A percentile compares a stretch with the other conserved stretches of the same genome.
Conservation (phyloP, 2,113 vertebrate genomes). For the Pholis gunnellus region DNA sequence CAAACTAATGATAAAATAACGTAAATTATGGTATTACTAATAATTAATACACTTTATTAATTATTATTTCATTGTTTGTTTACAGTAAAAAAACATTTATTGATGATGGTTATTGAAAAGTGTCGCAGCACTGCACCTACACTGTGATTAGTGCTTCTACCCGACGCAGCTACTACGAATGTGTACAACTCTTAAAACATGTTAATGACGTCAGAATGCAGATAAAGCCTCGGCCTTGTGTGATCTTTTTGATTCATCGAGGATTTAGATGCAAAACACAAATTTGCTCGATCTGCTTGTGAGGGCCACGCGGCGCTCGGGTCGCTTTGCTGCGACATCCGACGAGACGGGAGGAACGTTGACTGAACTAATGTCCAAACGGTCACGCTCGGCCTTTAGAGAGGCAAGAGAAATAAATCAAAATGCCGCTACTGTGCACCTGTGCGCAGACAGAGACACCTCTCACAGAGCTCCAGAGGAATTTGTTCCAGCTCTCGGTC, state of each 20-base stretch:
- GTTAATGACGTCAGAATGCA: too few relatives aligned
- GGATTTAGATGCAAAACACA: background rate
- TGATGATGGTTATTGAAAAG: background rate
- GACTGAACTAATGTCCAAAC: background rate
- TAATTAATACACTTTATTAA: background rate
- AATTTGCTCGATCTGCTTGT: background rate
- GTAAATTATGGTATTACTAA: background rate
- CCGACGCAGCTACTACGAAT: background rate
- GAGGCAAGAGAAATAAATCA: background rate
- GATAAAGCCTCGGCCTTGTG: background rate
- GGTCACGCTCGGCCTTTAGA: background rate
- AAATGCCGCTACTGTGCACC: slow-evolving; percentile 8
- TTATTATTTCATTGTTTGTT: too few relatives aligned
- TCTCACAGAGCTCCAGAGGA: slow-evolving; percentile 50
- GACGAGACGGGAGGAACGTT: background rate
- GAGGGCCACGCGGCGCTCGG: too few relatives aligned
- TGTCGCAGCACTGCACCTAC: background rate
- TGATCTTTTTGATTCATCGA: background rate
- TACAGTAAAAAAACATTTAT: background rate
- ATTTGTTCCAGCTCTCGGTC: slow-evolving; percentile 47
- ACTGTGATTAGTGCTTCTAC: background rate
- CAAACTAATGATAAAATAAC: too few relatives aligned
- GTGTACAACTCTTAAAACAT: accelerated
- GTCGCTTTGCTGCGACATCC: background rate
- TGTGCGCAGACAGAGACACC: slow-evolving; percentile 55